Percentiles rank a stretch among this genome's conserved stretches.
Evolutionary conservation across 2,888 invertebrate species (phyloP).

Genomic region (Tineola bisselliella): DNA sequence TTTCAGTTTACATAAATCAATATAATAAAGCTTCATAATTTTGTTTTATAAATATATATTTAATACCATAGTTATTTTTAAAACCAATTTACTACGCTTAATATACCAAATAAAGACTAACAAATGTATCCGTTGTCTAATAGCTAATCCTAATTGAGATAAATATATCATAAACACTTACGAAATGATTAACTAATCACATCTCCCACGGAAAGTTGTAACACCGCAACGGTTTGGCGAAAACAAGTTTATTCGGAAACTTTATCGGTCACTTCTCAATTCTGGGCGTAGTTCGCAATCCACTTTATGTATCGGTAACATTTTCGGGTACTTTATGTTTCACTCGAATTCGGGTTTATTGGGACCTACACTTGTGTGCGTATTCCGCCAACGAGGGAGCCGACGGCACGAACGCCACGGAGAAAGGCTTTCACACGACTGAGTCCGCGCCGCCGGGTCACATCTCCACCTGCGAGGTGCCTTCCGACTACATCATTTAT

Average conservation of each 20-base stretch:
- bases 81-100: too few relatives aligned
- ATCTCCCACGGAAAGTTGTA: slow-evolving; percentile 26
- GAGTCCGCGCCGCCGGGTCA: slow-evolving; percentile 10
- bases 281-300: slow-evolving; percentile 1
- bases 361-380: background rate
- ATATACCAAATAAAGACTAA: too few relatives aligned
- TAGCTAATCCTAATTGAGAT: background rate
- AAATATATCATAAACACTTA: slow-evolving; percentile 25
- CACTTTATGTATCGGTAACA: slow-evolving; percentile 7
- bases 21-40: too few relatives aligned
- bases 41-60: too few relatives aligned
- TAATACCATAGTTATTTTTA: too few relatives aligned
- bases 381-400: background rate
- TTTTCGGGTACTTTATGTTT: slow-evolving; percentile 9
- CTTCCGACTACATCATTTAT: background rate
- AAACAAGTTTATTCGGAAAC: slow-evolving; percentile 9
- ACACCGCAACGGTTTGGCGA: background rate
- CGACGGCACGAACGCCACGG: background rate
- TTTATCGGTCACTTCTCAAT: slow-evolving; percentile 11
- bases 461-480: slow-evolving; percentile 7
- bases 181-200: slow-evolving; percentile 42
- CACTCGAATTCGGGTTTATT: slow-evolving; percentile 1
- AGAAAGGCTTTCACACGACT: slow-evolving; percentile 4
- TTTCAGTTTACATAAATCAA: too few relatives aligned
- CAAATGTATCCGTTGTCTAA: background rate